Percentiles rank a stretch among this genome's conserved stretches.
Conservation (phyloP, 2,888 invertebrate species). For the Spilarctia lutea region DNA sequence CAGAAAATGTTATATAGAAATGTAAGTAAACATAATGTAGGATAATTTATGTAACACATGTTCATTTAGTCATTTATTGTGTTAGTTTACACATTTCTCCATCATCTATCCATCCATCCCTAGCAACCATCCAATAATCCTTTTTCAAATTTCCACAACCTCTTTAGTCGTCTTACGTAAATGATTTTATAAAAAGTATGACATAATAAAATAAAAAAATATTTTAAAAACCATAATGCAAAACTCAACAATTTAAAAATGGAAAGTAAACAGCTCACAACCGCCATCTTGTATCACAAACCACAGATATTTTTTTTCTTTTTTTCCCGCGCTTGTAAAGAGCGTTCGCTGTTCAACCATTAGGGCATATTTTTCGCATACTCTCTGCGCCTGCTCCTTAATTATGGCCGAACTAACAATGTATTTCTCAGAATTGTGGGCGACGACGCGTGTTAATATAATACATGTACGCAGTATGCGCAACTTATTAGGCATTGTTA, state of each 20-base stretch:
- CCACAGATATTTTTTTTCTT: slow-evolving; percentile 37
- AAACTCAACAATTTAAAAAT: slow-evolving; percentile 4
- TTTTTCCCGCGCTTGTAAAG: slow-evolving; percentile 16
- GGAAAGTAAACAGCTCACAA: slow-evolving; percentile 21
- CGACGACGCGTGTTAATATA: slow-evolving; percentile 24
- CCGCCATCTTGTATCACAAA: slow-evolving; percentile 43
- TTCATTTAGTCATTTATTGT: background rate
- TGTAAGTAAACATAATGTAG: no score
- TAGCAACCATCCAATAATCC: no score
- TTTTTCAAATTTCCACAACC: background rate
- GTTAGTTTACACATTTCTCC: background rate
- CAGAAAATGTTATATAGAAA: no score
- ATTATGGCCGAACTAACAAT: slow-evolving; percentile 50
- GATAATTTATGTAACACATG: background rate
- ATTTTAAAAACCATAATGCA: background rate
- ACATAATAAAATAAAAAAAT: background rate
- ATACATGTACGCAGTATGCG: slow-evolving; percentile 25
- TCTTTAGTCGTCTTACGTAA: no score
- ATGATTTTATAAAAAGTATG: background rate
- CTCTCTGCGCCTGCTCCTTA: slow-evolving; percentile 30
- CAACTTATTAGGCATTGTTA: slow-evolving; percentile 17
- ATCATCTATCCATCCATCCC: no score
- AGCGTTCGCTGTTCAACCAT: slow-evolving; percentile 42
- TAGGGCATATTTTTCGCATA: slow-evolving; percentile 53
- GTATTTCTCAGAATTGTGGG: slow-evolving; percentile 44